phyloP scores from a whole-genome alignment of 1,140 invertebrate species.

The Theocolax elegans region DNA sequence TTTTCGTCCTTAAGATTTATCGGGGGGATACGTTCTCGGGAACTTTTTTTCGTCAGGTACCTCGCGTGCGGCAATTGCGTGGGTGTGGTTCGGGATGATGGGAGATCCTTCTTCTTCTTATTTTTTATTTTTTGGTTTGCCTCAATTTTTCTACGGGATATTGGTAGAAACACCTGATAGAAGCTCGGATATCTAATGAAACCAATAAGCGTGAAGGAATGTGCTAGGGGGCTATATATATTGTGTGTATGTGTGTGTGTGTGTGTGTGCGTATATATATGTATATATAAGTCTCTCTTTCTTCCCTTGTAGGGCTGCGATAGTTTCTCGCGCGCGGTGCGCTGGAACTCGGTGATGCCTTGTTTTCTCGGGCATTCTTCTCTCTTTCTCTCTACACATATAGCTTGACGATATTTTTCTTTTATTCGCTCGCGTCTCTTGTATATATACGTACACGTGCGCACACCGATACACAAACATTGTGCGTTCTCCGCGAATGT shows the following conservation, averaged over 20 bases:
- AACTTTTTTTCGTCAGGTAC: constrained; percentile 35
- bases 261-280: no score
- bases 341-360: background rate
- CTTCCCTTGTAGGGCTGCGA: background rate
- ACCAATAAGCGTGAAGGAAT: constrained; percentile 67
- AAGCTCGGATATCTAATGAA: constrained; percentile 65
- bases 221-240: constrained; percentile 11
- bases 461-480: no score
- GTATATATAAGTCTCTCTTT: constrained; percentile 9
- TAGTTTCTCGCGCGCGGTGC: background rate
- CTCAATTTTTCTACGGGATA: constrained; percentile 60
- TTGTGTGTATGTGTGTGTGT: no score
- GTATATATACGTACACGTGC: no score
- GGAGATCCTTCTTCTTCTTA: constrained; percentile 5
- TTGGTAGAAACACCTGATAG: constrained; percentile 59
- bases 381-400: background rate
- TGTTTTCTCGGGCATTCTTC: background rate
- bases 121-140: constrained; percentile 52
- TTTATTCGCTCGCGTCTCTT: no score
- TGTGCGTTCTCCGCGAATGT: background rate
- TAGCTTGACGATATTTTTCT: background rate
- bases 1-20: constrained; percentile 34
- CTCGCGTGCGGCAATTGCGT: constrained; percentile 34
- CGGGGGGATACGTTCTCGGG: constrained; percentile 36
- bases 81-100: no score